These are phyloP conservation scores for Tenualosa ilisha DNA, from an alignment of 2,797 vertebrate genomes.

Conservation along the genomic window DNA sequence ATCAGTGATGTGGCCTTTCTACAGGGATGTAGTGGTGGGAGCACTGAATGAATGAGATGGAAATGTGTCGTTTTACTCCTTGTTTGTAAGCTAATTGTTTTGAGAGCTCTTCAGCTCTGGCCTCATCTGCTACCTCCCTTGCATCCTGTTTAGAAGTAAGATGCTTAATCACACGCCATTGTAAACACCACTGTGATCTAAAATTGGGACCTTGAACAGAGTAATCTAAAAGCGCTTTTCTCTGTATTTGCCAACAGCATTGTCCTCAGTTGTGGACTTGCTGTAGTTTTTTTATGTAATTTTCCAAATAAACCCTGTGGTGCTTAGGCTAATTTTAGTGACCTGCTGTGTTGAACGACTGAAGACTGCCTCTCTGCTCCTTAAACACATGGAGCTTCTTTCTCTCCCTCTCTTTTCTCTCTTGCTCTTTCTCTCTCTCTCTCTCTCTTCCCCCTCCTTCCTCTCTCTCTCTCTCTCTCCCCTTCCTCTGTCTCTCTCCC, in stretches of 20 bases:
- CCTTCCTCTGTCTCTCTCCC: background rate
- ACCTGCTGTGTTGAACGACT: constrained; percentile 31
- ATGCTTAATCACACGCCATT: background rate
- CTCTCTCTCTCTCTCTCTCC: constrained; percentile 2
- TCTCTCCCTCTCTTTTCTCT: background rate
- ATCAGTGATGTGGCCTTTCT: background rate
- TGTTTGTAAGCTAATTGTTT: background rate
- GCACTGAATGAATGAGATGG: background rate
- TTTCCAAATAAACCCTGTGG: constrained; percentile 40
- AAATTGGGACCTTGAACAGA: background rate
- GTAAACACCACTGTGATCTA: background rate
- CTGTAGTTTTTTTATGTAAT: constrained; percentile 21
- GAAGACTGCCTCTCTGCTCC: constrained; percentile 15
- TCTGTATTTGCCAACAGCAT: background rate
- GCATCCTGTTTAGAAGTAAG: background rate
- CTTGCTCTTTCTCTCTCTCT: constrained; percentile 25
- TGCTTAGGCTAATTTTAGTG: constrained; percentile 48
- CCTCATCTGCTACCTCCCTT: background rate
- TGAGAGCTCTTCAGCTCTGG: background rate
- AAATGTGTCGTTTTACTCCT: background rate
- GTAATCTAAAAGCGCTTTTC: background rate
- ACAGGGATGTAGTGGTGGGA: background rate
- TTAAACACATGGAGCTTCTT: background rate
- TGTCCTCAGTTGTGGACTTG: background rate
- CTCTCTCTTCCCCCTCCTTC: constrained; percentile 16